A percentile compares a stretch with the other conserved stretches of the same genome.
These are phyloP conservation scores for Tridacna crocea DNA, from an alignment of 2,888 invertebrate species.

Conservation along the genomic window DNA sequence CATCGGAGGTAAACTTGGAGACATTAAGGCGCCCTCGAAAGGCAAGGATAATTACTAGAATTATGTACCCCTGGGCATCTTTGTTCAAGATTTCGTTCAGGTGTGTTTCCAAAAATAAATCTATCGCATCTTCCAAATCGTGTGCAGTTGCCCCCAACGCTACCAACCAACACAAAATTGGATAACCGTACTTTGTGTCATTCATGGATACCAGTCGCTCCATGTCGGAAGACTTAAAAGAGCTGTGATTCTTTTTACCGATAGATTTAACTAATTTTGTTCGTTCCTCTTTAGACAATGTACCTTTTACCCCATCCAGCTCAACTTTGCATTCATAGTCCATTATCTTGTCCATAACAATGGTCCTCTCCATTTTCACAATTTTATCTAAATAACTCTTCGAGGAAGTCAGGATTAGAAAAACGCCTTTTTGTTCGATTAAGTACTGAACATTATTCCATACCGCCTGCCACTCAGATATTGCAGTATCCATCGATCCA, in stretches of 20 bases:
- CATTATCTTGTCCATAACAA: slow-evolving; percentile 5
- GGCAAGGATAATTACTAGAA: not conserved
- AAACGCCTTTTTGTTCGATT: slow-evolving; percentile 28
- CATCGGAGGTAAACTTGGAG: not conserved
- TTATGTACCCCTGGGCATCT: not conserved
- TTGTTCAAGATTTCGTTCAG: not conserved
- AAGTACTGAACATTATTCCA: slow-evolving; percentile 14
- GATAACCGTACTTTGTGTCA: slow-evolving; percentile 15
- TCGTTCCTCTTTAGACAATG: slow-evolving; percentile 34
- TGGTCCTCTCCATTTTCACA: not conserved
- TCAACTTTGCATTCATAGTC: slow-evolving; percentile 30
- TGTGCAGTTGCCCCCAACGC: not conserved
- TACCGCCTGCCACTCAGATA: slow-evolving; percentile 29
- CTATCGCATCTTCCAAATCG: not conserved
- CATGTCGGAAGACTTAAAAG: slow-evolving; percentile 6
- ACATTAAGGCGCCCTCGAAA: slow-evolving; percentile 3
- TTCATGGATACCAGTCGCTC: not conserved
- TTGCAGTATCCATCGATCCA: not conserved
- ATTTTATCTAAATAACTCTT: slow-evolving; percentile 10
- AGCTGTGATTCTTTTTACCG: slow-evolving; percentile 19
- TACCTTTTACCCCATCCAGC: slow-evolving; percentile 33
- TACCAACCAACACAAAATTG: slow-evolving; percentile 14
- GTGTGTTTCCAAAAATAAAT: not conserved
- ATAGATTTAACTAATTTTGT: slow-evolving; percentile 5
- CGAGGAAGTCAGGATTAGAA: slow-evolving; percentile 46